Conservation (phyloP, 2,888 invertebrate species). For the Melinaea menophilus region DNA sequence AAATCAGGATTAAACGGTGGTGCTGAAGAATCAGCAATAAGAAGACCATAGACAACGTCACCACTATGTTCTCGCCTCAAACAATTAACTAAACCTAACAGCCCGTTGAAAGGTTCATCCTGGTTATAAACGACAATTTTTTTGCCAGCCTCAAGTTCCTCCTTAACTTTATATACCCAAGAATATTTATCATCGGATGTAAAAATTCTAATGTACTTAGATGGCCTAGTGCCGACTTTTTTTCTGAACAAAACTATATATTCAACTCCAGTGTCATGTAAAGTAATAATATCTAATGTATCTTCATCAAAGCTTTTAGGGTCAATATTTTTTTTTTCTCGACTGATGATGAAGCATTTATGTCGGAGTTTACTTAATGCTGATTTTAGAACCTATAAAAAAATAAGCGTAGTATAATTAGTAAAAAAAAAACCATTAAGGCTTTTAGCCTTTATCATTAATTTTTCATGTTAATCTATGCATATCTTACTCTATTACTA, state of each 20-base stretch:
- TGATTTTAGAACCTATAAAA: constrained; percentile 60
- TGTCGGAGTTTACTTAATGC: constrained; percentile 73
- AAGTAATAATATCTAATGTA: constrained; percentile 69
- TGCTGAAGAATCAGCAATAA: constrained; percentile 80
- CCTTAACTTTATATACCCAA: constrained; percentile 75
- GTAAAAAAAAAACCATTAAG: neutral
- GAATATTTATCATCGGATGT: constrained; percentile 58
- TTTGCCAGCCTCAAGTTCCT: constrained; percentile 60
- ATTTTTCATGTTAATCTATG: too few species aligned
- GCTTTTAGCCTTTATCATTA: neutral
- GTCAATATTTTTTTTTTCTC: constrained; percentile 75
- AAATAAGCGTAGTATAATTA: constrained; percentile 2
- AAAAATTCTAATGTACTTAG: constrained; percentile 67
- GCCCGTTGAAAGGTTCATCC: constrained; percentile 84
- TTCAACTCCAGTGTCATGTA: constrained; percentile 71
- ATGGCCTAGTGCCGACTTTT: constrained; percentile 60
- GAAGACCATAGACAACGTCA: constrained; percentile 78
- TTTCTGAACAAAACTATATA: constrained; percentile 76
- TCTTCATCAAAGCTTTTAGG: constrained; percentile 58
- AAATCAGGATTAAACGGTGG: constrained; percentile 81
- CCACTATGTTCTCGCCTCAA: constrained; percentile 88
- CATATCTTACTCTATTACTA: constrained; percentile 33
- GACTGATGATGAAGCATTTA: constrained; percentile 79
- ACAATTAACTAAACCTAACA: constrained; percentile 94
- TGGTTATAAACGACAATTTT: constrained; percentile 82